phyloP scores from a whole-genome alignment of 2,888 invertebrate genomes.

The Polia nebulosa region DNA sequence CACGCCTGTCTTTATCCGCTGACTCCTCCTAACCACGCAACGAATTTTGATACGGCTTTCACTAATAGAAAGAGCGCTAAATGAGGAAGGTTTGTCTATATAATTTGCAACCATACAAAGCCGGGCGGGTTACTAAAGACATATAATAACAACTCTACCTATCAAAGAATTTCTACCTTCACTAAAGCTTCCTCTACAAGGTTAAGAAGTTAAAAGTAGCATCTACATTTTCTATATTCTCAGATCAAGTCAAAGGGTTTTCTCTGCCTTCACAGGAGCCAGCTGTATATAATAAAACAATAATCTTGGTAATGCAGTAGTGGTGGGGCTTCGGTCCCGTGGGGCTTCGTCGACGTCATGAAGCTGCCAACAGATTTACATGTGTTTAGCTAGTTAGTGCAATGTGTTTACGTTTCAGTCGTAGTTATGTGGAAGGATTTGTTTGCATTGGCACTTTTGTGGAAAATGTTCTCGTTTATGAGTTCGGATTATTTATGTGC shows the following conservation, averaged over 20 bases:
- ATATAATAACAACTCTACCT: background rate
- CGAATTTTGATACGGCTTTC: too few species aligned
- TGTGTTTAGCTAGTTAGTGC: slow-evolving; percentile 49
- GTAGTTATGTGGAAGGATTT: slow-evolving; percentile 1
- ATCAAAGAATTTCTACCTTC: background rate
- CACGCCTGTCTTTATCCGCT: too few species aligned
- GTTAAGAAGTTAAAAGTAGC: background rate
- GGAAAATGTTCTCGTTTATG: background rate
- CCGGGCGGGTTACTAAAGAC: too few species aligned
- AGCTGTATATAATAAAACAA: slow-evolving; percentile 50
- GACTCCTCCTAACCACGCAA: too few species aligned
- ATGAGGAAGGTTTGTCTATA: too few species aligned
- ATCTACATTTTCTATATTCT: background rate
- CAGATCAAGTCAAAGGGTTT: slow-evolving; percentile 32
- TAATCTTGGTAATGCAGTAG: slow-evolving; percentile 53
- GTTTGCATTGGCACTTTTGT: slow-evolving; percentile 1
- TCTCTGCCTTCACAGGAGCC: slow-evolving; percentile 6
- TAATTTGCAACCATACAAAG: too few species aligned
- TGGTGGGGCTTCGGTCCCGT: slow-evolving; percentile 56
- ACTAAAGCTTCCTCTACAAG: background rate
- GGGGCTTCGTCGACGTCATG: slow-evolving; percentile 62
- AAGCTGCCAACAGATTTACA: slow-evolving; percentile 54
- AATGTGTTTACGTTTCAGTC: slow-evolving; percentile 34
- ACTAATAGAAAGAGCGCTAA: too few species aligned
- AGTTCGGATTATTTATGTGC: background rate